Conservation (phyloP, 1,140 invertebrate genomes). For the Zelostemma sp. region DNA sequence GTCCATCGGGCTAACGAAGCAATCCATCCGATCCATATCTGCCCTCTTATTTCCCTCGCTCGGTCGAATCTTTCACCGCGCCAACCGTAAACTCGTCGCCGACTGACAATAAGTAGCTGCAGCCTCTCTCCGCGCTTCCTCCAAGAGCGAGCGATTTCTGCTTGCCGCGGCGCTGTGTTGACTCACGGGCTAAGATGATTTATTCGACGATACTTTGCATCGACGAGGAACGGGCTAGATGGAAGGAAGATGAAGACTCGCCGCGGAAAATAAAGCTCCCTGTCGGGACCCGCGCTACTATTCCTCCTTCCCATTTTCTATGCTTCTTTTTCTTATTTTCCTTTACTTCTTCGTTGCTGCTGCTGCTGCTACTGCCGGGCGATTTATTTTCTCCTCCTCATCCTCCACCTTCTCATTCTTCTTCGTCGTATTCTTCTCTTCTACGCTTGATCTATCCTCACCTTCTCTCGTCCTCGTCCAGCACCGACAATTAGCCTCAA, state of each 20-base stretch:
- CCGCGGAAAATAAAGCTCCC: constrained; percentile 50
- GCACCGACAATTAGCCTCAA: constrained; percentile 62
- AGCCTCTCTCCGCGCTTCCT: background rate
- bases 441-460: constrained; percentile 27
- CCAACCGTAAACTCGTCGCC: constrained; percentile 39
- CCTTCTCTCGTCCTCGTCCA: constrained; percentile 39
- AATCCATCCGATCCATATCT: constrained; percentile 47
- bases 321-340: constrained; percentile 20
- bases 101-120: constrained; percentile 42
- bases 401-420: constrained; percentile 6
- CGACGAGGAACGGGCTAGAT: constrained; percentile 7
- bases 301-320: constrained; percentile 38
- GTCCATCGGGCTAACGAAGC: constrained; percentile 44
- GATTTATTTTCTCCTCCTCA: constrained; percentile 8
- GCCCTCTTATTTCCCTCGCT: constrained; percentile 44
- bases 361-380: constrained; percentile 7
- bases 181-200: constrained; percentile 3
- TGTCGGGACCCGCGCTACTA: constrained; percentile 33
- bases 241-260: constrained; percentile 50
- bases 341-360: background rate
- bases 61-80: constrained; percentile 36
- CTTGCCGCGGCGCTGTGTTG: constrained; percentile 25
- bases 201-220: constrained; percentile 17
- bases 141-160: constrained; percentile 49
- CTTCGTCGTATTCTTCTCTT: constrained; percentile 15